phyloP scores from a whole-genome alignment of 2,113 vertebrate species.

The Urocolius indicus region DNA sequence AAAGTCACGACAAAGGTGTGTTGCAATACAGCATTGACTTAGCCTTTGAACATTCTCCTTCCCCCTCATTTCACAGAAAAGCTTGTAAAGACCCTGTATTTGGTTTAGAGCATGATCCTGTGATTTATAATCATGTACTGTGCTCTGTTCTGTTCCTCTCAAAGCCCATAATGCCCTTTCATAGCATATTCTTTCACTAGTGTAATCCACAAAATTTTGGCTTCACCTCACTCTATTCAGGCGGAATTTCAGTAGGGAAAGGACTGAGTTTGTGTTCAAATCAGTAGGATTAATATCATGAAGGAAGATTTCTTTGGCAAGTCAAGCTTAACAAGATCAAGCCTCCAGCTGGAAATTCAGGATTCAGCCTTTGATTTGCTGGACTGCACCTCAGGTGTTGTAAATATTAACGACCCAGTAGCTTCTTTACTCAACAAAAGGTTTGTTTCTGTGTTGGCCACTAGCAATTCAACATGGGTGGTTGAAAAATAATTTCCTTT shows the following conservation, averaged over 20 bases:
- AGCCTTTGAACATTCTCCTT: neutral
- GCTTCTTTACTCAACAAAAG: neutral
- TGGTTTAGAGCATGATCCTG: neutral
- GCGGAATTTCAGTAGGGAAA: neutral
- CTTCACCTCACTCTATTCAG: neutral
- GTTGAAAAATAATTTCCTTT: slow-evolving; percentile 52
- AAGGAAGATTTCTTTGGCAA: slow-evolving; percentile 3
- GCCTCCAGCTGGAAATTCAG: neutral
- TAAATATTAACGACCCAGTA: neutral
- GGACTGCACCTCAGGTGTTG: neutral
- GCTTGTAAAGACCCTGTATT: neutral
- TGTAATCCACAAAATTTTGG: slow-evolving; percentile 9
- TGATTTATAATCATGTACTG: neutral
- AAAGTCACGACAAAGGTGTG: neutral
- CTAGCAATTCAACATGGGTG: slow-evolving; percentile 39
- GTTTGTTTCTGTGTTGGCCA: neutral
- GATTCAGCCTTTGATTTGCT: neutral
- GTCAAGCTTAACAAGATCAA: neutral
- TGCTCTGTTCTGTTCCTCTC: neutral
- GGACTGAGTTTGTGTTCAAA: neutral
- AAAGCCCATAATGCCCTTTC: neutral
- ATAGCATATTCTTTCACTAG: neutral
- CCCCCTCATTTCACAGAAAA: neutral
- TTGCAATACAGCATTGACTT: neutral
- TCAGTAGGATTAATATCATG: neutral